Conservation (phyloP, 2,797 vertebrate species). For the Phrynocephalus guinanensis region DNA sequence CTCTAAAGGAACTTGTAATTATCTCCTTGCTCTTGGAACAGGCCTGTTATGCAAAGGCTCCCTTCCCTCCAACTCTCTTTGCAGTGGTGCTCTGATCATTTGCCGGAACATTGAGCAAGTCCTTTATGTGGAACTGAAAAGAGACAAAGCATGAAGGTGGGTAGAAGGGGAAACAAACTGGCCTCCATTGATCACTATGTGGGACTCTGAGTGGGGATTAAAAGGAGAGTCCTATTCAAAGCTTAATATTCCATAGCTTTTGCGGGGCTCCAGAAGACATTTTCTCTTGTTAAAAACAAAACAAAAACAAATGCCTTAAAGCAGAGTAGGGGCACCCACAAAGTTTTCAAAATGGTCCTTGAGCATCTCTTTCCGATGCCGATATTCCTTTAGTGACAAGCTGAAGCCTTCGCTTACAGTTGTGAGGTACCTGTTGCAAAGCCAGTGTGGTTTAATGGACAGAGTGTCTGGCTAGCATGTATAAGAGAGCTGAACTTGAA, state of each 20-base stretch:
- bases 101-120: neutral
- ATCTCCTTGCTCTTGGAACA: conserved; percentile 16
- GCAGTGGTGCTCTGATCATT: neutral
- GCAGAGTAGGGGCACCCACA: too few species aligned
- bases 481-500: too few species aligned
- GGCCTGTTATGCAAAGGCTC: neutral
- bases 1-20: neutral
- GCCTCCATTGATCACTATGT: neutral
- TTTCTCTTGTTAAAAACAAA: neutral
- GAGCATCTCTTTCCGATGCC: too few species aligned
- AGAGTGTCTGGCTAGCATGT: too few species aligned
- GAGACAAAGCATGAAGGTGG: neutral
- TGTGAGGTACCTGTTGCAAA: too few species aligned
- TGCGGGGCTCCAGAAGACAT: neutral
- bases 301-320: neutral
- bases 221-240: neutral
- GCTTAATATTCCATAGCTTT: neutral
- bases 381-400: too few species aligned
- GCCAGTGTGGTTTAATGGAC: too few species aligned
- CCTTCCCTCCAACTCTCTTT: neutral
- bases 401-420: too few species aligned
- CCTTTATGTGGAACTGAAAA: neutral
- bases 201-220: conserved; percentile 12
- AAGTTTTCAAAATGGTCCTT: neutral
- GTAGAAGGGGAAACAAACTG: neutral